These are phyloP conservation scores for Pao palembangensis DNA, from an alignment of 2,113 vertebrate species.

Conservation along the genomic window DNA sequence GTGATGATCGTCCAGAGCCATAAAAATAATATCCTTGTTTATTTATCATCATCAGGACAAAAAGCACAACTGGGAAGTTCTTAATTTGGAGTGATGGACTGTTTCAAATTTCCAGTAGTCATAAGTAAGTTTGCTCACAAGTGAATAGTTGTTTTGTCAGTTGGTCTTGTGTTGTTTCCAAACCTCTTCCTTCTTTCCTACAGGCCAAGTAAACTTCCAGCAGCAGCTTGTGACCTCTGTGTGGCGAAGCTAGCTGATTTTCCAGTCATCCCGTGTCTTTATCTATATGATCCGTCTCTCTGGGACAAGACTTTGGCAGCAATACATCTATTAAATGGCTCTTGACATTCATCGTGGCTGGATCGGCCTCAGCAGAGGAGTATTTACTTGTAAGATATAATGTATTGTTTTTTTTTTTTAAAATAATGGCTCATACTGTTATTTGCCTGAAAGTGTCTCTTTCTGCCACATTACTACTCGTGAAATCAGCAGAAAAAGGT, in stretches of 20 bases:
- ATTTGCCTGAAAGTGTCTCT: conserved; percentile 61
- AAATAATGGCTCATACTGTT: conserved; percentile 64
- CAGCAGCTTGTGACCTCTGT: conserved; percentile 51
- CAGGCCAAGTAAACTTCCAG: conserved; percentile 71
- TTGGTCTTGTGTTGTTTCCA: neutral
- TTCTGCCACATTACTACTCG: conserved; percentile 36
- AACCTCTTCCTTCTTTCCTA: conserved; percentile 3
- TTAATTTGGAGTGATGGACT: conserved; percentile 52
- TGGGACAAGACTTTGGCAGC: conserved; percentile 63
- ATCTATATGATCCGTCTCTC: conserved; percentile 55
- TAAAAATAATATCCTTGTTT: neutral
- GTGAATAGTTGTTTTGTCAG: neutral
- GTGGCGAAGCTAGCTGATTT: conserved; percentile 47
- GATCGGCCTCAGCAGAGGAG: conserved; percentile 29
- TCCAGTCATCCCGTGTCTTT: conserved; percentile 67
- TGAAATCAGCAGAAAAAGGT: conserved; percentile 48
- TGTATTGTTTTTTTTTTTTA: conserved; percentile 17
- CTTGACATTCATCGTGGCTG: conserved; percentile 53
- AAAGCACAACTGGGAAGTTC: conserved; percentile 57
- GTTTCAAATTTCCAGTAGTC: conserved; percentile 46
- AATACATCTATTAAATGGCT: conserved; percentile 64
- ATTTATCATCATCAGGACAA: conserved; percentile 48
- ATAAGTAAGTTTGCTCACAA: conserved; percentile 33
- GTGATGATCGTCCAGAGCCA: too few relatives aligned
- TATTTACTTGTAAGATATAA: conserved; percentile 57